A percentile compares a stretch with the other conserved stretches of the same genome.
These are phyloP conservation scores for Eublepharis macularius DNA, from an alignment of 2,113 vertebrate genomes.

Conservation along the genomic window DNA sequence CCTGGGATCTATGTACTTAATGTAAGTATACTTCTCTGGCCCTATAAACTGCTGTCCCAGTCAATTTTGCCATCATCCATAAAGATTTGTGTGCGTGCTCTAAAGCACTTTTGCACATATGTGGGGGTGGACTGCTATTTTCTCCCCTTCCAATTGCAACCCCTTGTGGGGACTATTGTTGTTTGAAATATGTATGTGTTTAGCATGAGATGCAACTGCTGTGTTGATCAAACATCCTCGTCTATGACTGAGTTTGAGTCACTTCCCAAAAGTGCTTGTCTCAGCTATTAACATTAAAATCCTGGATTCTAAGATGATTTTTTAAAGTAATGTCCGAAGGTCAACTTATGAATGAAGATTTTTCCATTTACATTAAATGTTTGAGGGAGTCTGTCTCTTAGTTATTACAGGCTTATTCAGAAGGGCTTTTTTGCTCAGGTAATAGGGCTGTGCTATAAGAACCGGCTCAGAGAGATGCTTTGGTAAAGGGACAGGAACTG, in stretches of 20 bases:
- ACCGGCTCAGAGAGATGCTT: too few relatives aligned
- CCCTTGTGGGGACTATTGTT: too few relatives aligned
- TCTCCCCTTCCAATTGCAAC: not conserved
- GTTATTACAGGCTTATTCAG: too few relatives aligned
- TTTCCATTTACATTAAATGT: not conserved
- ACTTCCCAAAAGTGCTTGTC: not conserved
- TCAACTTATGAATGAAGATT: not conserved
- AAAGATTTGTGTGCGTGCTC: not conserved
- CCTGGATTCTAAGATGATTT: not conserved
- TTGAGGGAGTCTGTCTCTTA: not conserved
- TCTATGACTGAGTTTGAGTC: not conserved
- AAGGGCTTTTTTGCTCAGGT: too few relatives aligned
- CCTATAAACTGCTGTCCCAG: not conserved
- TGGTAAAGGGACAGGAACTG: too few relatives aligned
- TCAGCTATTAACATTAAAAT: not conserved
- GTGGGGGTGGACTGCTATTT: too few relatives aligned
- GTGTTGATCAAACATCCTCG: not conserved
- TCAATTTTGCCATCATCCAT: not conserved
- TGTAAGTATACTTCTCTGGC: conserved; percentile 72
- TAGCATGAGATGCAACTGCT: not conserved
- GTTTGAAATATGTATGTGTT: too few relatives aligned
- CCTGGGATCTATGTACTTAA: conserved; percentile 89
- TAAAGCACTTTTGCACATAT: not conserved
- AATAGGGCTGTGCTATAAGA: too few relatives aligned
- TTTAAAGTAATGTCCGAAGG: not conserved